phyloP scores from a whole-genome alignment of 2,797 vertebrate species.

The Antennarius maculatus region DNA sequence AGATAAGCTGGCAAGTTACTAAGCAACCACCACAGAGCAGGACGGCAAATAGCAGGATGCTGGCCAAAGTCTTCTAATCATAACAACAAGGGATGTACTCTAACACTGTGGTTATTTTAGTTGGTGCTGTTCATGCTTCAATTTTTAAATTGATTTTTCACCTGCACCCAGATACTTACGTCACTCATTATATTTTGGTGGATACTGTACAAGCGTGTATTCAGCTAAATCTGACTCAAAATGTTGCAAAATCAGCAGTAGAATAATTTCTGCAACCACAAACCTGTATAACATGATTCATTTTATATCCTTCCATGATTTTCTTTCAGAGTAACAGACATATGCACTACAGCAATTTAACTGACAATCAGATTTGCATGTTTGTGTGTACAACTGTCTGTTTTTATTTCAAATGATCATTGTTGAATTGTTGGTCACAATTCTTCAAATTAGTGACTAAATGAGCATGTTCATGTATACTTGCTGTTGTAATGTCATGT shows the following conservation, averaged over 20 bases:
- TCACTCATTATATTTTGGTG: not conserved
- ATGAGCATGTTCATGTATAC: not conserved
- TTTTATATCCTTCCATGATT: not conserved
- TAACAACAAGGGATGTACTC: conserved; percentile 39
- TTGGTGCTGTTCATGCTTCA: not conserved
- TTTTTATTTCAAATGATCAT: conserved; percentile 21
- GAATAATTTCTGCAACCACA: not conserved
- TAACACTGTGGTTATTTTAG: conserved; percentile 46
- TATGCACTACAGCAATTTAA: conserved; percentile 31
- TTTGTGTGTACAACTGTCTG: not conserved
- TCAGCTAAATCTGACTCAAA: conserved; percentile 6
- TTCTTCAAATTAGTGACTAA: not conserved
- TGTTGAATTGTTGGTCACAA: not conserved
- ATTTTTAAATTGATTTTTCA: conserved; percentile 4
- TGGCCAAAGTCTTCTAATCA: conserved; percentile 58
- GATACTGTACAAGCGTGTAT: not conserved
- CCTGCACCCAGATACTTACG: not conserved
- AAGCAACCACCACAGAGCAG: conserved; percentile 68
- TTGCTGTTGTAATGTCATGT: not conserved
- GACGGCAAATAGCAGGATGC: conserved; percentile 41
- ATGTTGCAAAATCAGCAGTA: not conserved
- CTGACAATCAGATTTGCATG: too few species aligned
- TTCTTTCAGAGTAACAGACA: not conserved
- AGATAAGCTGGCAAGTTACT: conserved; percentile 75
- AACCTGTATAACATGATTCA: not conserved